Percentiles rank a stretch among this genome's conserved stretches.
These are phyloP conservation scores for Colletes gigas DNA, from an alignment of 1,140 invertebrate genomes.

Conservation along the genomic window DNA sequence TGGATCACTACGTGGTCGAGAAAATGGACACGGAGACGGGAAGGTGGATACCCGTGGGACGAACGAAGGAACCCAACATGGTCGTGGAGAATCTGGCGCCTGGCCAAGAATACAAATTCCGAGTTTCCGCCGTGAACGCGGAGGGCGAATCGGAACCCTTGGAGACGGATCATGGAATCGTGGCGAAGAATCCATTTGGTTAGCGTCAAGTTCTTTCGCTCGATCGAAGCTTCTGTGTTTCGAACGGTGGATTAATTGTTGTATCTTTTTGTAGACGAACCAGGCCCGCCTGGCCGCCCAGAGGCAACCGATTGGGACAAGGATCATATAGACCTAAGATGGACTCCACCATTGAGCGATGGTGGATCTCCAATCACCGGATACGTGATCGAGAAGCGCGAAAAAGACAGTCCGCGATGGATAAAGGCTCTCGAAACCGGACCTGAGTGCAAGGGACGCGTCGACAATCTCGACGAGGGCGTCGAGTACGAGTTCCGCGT, in stretches of 20 bases:
- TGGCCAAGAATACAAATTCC: slow-evolving; percentile 98
- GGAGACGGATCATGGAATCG: slow-evolving; percentile 92
- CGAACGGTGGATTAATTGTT: neutral
- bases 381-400: slow-evolving; percentile 96
- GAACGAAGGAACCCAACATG: slow-evolving; percentile 90
- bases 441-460: slow-evolving; percentile 90
- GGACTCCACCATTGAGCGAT: slow-evolving; percentile 93
- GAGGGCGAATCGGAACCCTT: slow-evolving; percentile 97
- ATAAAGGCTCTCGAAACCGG: slow-evolving; percentile 91
- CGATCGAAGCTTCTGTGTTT: neutral
- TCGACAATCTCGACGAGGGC: slow-evolving; percentile 91
- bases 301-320: slow-evolving; percentile 97
- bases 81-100: slow-evolving; percentile 92
- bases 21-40: slow-evolving; percentile 93
- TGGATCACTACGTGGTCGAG: slow-evolving; percentile 96
- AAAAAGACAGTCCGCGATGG: slow-evolving; percentile 92
- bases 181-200: slow-evolving; percentile 99
- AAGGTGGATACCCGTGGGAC: slow-evolving; percentile 91
- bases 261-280: slow-evolving; percentile 85
- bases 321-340: slow-evolving; percentile 95
- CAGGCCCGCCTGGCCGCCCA: slow-evolving; percentile 93
- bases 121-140: slow-evolving; percentile 96
- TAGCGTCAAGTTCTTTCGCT: slow-evolving; percentile 63
- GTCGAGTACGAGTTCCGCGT: slow-evolving; percentile 94
- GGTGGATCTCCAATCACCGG: slow-evolving; percentile 96